phyloP scores from a whole-genome alignment of 2,888 invertebrate species.

The Epsilonema sp. region DNA sequence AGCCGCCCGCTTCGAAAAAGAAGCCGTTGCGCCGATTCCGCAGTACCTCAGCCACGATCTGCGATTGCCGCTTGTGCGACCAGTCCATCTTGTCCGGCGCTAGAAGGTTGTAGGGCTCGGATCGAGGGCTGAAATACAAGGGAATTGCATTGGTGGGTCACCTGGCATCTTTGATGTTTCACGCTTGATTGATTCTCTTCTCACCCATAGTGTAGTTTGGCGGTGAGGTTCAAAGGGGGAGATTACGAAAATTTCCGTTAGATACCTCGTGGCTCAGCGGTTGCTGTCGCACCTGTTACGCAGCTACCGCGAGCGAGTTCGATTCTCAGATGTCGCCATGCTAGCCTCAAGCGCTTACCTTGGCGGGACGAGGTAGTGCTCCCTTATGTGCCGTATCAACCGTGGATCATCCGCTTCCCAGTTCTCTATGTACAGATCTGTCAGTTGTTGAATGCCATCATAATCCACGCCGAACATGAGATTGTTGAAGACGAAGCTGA shows the following conservation, averaged over 20 bases:
- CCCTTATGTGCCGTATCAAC: neutral
- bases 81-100: constrained; percentile 1
- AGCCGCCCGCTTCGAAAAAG: constrained; percentile 10
- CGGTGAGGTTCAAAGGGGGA: too few relatives aligned
- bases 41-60: constrained; percentile 1
- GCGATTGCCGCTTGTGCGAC: constrained; percentile 4
- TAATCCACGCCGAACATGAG: neutral
- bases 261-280: too few relatives aligned
- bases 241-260: too few relatives aligned
- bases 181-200: too few relatives aligned
- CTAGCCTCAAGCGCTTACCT: too few relatives aligned
- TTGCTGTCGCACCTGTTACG: too few relatives aligned
- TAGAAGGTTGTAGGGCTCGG: constrained; percentile 1
- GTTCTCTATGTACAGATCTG: neutral
- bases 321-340: too few relatives aligned
- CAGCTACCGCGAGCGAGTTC: too few relatives aligned
- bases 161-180: too few relatives aligned
- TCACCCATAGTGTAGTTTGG: too few relatives aligned
- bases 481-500: neutral
- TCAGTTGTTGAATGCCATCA: neutral
- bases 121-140: too few relatives aligned
- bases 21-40: constrained; percentile 4
- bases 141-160: too few relatives aligned
- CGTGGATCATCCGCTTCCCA: neutral
- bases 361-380: neutral